phyloP scores from a whole-genome alignment of 2,888 invertebrate species.

The Heliconius sara region DNA sequence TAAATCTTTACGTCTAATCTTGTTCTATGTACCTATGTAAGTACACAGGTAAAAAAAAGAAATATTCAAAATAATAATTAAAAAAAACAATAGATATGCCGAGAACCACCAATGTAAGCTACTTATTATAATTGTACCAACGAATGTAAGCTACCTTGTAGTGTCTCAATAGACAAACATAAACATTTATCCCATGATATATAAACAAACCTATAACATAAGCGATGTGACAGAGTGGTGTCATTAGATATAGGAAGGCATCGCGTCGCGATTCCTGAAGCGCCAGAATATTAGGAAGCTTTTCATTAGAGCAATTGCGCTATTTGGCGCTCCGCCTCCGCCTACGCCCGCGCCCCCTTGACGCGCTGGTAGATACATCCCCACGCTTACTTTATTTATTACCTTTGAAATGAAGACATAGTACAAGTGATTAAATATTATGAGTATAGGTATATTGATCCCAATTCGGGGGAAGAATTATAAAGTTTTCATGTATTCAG shows the following conservation, averaged over 20 bases:
- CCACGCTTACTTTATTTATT: slow-evolving; percentile 35
- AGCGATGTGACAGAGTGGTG: neutral
- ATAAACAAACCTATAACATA: neutral
- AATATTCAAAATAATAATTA: too few relatives aligned
- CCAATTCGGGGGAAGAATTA: too few relatives aligned
- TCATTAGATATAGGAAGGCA: slow-evolving; percentile 12
- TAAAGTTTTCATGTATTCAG: too few relatives aligned
- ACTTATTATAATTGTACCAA: too few relatives aligned
- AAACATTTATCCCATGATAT: neutral
- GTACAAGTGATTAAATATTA: slow-evolving; percentile 1
- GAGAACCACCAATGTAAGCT: too few relatives aligned
- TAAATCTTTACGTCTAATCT: too few relatives aligned
- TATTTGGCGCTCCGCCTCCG: slow-evolving; percentile 54
- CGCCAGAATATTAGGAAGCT: slow-evolving; percentile 50
- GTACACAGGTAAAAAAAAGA: too few relatives aligned
- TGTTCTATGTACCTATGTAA: too few relatives aligned
- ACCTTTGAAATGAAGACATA: slow-evolving; percentile 34
- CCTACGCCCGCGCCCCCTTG: slow-evolving; percentile 8
- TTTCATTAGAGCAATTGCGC: slow-evolving; percentile 72
- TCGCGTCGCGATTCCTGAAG: neutral
- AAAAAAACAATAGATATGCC: too few relatives aligned
- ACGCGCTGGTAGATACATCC: neutral
- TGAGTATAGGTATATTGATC: neutral
- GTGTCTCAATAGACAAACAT: too few relatives aligned
- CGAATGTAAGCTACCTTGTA: too few relatives aligned